Evolutionary conservation across 2,888 invertebrate species (phyloP), one percentile per base, ranked within the genome.

Genomic region (Drosophila incognita): DNA sequence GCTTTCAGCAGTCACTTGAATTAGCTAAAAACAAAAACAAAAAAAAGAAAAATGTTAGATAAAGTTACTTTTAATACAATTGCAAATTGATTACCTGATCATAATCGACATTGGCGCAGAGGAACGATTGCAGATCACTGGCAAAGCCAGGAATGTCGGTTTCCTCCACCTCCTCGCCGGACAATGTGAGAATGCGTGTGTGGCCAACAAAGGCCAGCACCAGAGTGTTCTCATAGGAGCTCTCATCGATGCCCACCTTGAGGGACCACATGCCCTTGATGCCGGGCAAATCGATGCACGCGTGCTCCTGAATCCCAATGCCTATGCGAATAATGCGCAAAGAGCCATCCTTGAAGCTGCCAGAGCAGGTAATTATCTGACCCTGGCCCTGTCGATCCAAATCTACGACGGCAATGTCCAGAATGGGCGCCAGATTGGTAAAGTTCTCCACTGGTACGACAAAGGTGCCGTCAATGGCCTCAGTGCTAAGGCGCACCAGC

Each of bases 241-340:
- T 94, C 84, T 94, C 95, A 35, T 93, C 93, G 54, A 94, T 94
- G 51, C 95, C 95, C 13, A 97, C 95, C 90, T 96, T 95, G n/a
- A 99, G 94, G 0, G 99, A 97, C 99, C 99, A 99, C 95, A 99
- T 98, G 75, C 99, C 99, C 94, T 99, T 99, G 78, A 99, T 99
- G 61, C 99, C 99, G 7, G 98, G 97, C 83, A 99, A 94, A 94
- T 99, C 99, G 79, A 99, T 99, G 57, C 97, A 98, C 0, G 99
- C 99, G 92, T 98, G 98, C 93, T 99, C 99, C 83, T 99, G 98
- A 72, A 99, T 99, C 4, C 99, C 99, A 90, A 99, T 99, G 5
- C 99, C 99, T 93, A 99, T 99, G 80, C 93, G 92, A 79, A 99
- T 99, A 72, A 99, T 98, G 62, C 99, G 95, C 40, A 99, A 94